Conservation (phyloP, 2,888 invertebrate genomes). For the Caenorhabditis plicata region DNA sequence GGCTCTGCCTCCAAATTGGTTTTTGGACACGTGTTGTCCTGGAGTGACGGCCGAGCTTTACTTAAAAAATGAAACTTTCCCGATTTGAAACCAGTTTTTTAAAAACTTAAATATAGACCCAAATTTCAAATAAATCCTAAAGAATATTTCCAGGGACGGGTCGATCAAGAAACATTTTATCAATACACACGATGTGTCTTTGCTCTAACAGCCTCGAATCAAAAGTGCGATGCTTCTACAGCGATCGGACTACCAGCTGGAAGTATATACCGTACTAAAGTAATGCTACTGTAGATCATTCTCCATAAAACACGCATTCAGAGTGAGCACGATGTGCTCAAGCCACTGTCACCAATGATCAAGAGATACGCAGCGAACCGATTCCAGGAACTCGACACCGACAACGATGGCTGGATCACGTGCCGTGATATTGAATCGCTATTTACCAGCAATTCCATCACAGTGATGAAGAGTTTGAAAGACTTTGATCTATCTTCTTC, state of each 20-base stretch:
- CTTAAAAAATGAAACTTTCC: too few species aligned
- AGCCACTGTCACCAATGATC: slow-evolving; percentile 32
- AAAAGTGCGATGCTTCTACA: slow-evolving; percentile 13
- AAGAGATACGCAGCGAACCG: slow-evolving; percentile 17
- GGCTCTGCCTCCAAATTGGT: too few species aligned
- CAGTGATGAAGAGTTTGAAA: slow-evolving; percentile 22
- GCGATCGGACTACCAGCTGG: slow-evolving; percentile 37
- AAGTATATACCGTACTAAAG: slow-evolving; percentile 38
- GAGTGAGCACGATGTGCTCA: slow-evolving; percentile 34
- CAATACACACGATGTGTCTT: slow-evolving; percentile 50
- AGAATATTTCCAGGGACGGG: slow-evolving; percentile 38
- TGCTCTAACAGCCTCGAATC: slow-evolving; percentile 43
- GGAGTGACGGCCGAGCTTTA: too few species aligned
- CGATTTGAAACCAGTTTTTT: too few species aligned
- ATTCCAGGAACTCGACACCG: slow-evolving; percentile 44
- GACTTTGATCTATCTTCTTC: slow-evolving; percentile 11
- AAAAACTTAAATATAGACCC: too few species aligned
- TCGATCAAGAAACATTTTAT: slow-evolving; percentile 45
- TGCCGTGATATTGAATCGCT: slow-evolving; percentile 44
- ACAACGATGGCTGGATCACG: slow-evolving; percentile 55
- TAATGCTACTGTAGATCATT: too few species aligned
- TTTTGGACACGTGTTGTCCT: too few species aligned
- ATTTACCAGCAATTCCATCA: slow-evolving; percentile 6
- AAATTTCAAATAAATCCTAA: neutral
- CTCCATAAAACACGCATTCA: too few species aligned